Evolutionary conservation across 2,113 vertebrate species (phyloP).

Genomic region (Microtus ochrogaster): DNA sequence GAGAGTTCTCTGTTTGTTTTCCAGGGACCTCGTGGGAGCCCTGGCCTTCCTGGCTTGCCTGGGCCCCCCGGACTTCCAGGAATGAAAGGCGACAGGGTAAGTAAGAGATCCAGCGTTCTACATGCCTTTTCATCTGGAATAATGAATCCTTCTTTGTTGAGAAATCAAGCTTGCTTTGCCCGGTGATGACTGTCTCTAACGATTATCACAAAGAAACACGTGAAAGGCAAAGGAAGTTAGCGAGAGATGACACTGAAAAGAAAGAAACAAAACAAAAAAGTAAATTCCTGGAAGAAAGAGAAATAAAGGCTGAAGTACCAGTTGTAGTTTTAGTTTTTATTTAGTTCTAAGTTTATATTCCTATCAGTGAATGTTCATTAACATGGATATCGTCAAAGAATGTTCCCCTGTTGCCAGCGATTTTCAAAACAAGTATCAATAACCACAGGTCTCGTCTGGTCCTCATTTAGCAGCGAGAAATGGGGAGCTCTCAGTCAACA

Average conservation of each 20-base stretch:
- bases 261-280: not conserved
- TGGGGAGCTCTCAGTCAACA: not conserved
- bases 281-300: not conserved
- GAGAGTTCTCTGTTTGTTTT: constrained; percentile 74
- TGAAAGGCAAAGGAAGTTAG: not conserved
- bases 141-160: not conserved
- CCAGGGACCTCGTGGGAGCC: constrained; percentile 93
- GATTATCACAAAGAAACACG: not conserved
- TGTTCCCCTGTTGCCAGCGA: not conserved
- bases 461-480: not conserved
- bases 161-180: not conserved
- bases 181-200: not conserved
- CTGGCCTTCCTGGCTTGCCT: constrained; percentile 94
- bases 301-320: not conserved
- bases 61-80: constrained; percentile 94
- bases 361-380: not conserved
- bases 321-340: not conserved
- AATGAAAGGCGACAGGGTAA: constrained; percentile 95
- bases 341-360: constrained; percentile 36
- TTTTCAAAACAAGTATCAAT: not conserved
- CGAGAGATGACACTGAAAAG: not conserved
- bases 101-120: constrained; percentile 85
- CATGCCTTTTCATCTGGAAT: not conserved
- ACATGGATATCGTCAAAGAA: not conserved
- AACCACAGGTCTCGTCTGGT: not conserved